Evolutionary conservation across 2,797 vertebrate genomes (phyloP).

Genomic region (Coendou prehensilis): DNA sequence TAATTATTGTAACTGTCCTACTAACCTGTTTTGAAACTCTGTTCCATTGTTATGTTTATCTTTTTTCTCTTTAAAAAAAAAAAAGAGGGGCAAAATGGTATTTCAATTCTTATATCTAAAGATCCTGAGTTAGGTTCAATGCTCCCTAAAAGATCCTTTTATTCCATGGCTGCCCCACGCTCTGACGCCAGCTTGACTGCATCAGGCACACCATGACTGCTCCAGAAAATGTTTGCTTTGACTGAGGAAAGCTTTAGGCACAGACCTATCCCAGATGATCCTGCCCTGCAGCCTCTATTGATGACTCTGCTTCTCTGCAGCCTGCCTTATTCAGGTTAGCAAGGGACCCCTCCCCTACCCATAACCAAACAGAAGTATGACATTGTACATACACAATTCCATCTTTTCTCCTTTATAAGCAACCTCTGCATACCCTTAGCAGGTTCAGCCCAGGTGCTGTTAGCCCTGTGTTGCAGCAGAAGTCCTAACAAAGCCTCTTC

Average conservation of each 20-base stretch:
- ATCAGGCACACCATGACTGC: background rate
- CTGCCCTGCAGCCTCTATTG: background rate
- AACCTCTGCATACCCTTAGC: background rate
- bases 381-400: background rate
- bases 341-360: background rate
- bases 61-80: no score
- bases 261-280: background rate
- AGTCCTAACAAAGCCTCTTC: background rate
- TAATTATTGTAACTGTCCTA: background rate
- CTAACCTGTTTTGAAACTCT: no score
- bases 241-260: background rate
- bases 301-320: background rate
- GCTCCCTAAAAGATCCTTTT: background rate
- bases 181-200: background rate
- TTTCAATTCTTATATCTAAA: conserved; percentile 19
- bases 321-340: background rate
- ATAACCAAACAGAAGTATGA: background rate
- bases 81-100: background rate
- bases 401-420: background rate
- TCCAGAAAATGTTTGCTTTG: background rate
- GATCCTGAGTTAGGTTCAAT: background rate
- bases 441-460: background rate
- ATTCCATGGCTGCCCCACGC: background rate
- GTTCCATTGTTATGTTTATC: no score
- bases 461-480: background rate